Conservation (phyloP, 37 sponge, comb jelly and placozoan genomes). For the Cliona cf. orientalis region DNA sequence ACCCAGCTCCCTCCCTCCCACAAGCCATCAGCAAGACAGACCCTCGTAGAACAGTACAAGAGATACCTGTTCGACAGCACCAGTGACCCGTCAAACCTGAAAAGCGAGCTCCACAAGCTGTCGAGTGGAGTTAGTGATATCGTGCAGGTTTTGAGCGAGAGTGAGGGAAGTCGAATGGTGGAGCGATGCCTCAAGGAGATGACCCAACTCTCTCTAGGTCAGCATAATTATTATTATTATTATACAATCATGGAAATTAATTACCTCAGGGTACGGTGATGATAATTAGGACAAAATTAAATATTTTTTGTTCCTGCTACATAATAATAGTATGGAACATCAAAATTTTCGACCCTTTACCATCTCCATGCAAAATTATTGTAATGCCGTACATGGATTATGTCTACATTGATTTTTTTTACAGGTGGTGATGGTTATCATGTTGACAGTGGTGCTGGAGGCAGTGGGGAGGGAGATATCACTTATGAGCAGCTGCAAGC, state of each 20-base stretch:
- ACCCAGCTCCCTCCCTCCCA: constrained; percentile 71
- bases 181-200: constrained; percentile 6
- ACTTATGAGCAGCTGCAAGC: constrained; percentile 37
- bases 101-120: constrained; percentile 57
- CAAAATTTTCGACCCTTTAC: too few species aligned
- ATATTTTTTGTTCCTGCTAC: too few species aligned
- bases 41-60: constrained; percentile 66
- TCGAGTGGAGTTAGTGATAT: not conserved
- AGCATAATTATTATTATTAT: too few species aligned
- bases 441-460: not conserved
- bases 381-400: too few species aligned
- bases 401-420: too few species aligned
- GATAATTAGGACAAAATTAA: too few species aligned
- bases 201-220: too few species aligned
- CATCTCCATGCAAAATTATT: too few species aligned
- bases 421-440: not conserved
- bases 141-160: not conserved
- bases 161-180: not conserved
- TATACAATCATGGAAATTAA: too few species aligned
- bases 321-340: too few species aligned
- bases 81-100: constrained; percentile 32
- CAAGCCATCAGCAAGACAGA: constrained; percentile 30
- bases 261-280: too few species aligned
- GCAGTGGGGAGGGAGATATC: not conserved
- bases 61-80: constrained; percentile 41